Base-by-base conservation (phyloP, 1,140 invertebrate genomes). In the Dendrolimus kikuchii region DNA sequence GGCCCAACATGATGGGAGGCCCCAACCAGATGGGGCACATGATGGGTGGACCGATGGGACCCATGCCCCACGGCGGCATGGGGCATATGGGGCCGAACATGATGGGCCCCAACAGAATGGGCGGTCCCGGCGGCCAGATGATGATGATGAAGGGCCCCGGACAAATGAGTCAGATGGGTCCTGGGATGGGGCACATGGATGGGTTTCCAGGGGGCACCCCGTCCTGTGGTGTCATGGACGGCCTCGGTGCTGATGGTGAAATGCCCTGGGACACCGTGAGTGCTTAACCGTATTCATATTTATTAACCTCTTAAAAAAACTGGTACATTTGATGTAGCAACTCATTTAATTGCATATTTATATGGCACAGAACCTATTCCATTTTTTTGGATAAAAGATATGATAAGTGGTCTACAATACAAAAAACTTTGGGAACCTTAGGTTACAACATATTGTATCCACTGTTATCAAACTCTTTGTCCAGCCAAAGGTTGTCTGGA, bases 251-350 rank as follows among this genome's bases (percentile, higher is more conserved):
- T 78, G 87, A 88, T 81, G 84, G 84, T 79, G 86, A 88, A 81
- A 85, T 88, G 75, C 82, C 85, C 64, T 88, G 86, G 86, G 86
- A 88, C 77, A 86, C 84, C 73, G 86, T 88, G 56, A 86, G 86
- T 86, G 61, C 55, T 59, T 62, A 41, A 39, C 6, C 10, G 1
- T 5, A 50, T 10, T 42, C 23, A 23, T 47, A 38, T 41, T 40
- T 44, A 23, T n/a, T n/a, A n/a, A n/a, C 23, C 3, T 23, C 3
- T 2, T 23, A 23, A 23, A 23, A 1, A 2, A 23, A 23, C 23
- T 23, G 23, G 23, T 23, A 23, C 23, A 23, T 23, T 23, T 23
- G 23, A 2, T 23, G 23, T n/a, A n/a, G n/a, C n/a, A n/a, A n/a
- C n/a, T 23, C 23, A 23, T 23, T 23, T 23, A 23, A 23, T 23